Percentiles rank a stretch among this genome's conserved stretches.
These are phyloP conservation scores for Microtus ochrogaster DNA, from an alignment of 2,113 vertebrate species.

Conservation along the genomic window DNA sequence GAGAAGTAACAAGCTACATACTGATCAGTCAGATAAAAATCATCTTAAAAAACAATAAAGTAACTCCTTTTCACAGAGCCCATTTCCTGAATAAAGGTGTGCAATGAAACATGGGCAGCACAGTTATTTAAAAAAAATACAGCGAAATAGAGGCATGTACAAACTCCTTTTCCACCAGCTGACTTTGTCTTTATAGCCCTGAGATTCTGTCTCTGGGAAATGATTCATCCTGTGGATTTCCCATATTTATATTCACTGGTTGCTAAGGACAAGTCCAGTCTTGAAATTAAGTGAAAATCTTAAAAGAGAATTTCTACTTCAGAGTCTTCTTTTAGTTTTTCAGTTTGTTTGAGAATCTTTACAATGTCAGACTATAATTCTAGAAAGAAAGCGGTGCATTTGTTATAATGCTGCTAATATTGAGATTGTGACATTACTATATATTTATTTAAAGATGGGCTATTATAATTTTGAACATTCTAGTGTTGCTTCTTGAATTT, in stretches of 20 bases:
- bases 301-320: background rate
- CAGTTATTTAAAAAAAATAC: background rate
- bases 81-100: background rate
- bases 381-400: background rate
- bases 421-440: conserved; percentile 6
- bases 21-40: conserved; percentile 13
- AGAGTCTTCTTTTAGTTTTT: background rate
- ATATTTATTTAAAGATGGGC: background rate
- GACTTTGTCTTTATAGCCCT: background rate
- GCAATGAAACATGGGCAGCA: background rate
- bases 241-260: background rate
- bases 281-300: background rate
- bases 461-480: background rate
- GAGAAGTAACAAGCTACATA: conserved; percentile 29
- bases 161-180: background rate
- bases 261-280: background rate
- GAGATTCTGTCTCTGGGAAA: background rate
- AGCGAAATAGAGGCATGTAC: background rate
- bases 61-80: conserved; percentile 49
- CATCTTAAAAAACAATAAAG: conserved; percentile 66
- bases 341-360: background rate
- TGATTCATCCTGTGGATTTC: background rate
- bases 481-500: background rate
- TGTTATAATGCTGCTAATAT: background rate
- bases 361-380: background rate